Percentiles rank a stretch among this genome's conserved stretches.
phyloP scores from a whole-genome alignment of 1,140 invertebrate species.

The Sminthurinus signatus region DNA sequence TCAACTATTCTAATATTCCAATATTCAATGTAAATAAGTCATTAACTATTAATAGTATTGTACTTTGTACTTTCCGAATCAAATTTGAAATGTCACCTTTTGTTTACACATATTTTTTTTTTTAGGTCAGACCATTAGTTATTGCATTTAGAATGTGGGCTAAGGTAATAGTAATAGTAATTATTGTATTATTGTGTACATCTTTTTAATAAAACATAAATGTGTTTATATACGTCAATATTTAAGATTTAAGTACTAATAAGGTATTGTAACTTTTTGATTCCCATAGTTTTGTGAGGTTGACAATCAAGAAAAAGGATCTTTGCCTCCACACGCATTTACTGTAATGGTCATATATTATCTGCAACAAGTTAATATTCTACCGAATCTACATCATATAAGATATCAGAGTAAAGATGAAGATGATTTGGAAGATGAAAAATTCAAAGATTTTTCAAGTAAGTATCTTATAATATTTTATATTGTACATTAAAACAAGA shows the following conservation, averaged over 20 bases:
- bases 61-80: too few relatives aligned
- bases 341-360: conserved; percentile 30
- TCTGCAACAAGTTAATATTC: conserved; percentile 21
- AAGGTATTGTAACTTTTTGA: not conserved
- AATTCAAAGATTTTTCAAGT: conserved; percentile 18
- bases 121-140: conserved; percentile 23
- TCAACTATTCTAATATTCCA: too few relatives aligned
- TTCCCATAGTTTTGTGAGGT: conserved; percentile 21
- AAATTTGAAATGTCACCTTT: too few relatives aligned
- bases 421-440: not conserved
- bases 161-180: conserved; percentile 11
- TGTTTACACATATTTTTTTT: too few relatives aligned
- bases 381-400: conserved; percentile 27
- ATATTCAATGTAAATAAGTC: too few relatives aligned
- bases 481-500: not conserved
- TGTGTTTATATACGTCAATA: not conserved
- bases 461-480: conserved; percentile 9
- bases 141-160: conserved; percentile 31
- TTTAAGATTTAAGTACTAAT: conserved; percentile 1
- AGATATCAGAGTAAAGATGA: not conserved
- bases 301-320: conserved; percentile 34
- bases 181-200: conserved; percentile 1
- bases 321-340: conserved; percentile 28
- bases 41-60: too few relatives aligned
- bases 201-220: conserved; percentile 10